These are phyloP conservation scores for Psix sp. DNA, from an alignment of 1,140 invertebrate genomes.

Conservation along the genomic window DNA sequence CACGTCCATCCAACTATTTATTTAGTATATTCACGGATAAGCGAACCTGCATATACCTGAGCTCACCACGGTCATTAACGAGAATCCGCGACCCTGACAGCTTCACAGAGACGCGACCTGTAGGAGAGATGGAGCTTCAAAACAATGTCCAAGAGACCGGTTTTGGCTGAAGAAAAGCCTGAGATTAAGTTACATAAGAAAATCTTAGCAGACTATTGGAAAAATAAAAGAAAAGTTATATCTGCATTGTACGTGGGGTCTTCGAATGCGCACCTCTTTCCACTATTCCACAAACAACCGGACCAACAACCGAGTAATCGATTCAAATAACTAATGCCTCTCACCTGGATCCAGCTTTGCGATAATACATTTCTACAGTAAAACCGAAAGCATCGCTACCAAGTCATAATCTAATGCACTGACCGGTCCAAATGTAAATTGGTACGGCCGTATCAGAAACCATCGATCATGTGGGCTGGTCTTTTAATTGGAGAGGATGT, in stretches of 20 bases:
- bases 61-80: conserved; percentile 43
- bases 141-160: too few species aligned
- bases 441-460: conserved; percentile 22
- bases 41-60: conserved; percentile 28
- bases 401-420: conserved; percentile 45
- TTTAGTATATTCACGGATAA: conserved; percentile 67
- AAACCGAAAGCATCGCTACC: conserved; percentile 33
- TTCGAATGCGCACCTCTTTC: conserved; percentile 62
- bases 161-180: too few species aligned
- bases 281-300: conserved; percentile 55
- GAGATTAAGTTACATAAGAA: too few species aligned
- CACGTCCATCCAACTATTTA: conserved; percentile 62
- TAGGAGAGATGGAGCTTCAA: too few species aligned
- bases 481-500: too few species aligned
- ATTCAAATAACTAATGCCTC: conserved; percentile 47
- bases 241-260: conserved; percentile 55
- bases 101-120: too few species aligned
- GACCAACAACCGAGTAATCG: conserved; percentile 73
- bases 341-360: conserved; percentile 41
- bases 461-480: too few species aligned
- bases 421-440: conserved; percentile 14
- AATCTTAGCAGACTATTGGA: too few species aligned
- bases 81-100: conserved; percentile 39
- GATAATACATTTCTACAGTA: conserved; percentile 62
- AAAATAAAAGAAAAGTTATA: conserved; percentile 17